Evolutionary conservation across 1,140 invertebrate genomes (phyloP).

Genomic region (Neodiprion fabricii): DNA sequence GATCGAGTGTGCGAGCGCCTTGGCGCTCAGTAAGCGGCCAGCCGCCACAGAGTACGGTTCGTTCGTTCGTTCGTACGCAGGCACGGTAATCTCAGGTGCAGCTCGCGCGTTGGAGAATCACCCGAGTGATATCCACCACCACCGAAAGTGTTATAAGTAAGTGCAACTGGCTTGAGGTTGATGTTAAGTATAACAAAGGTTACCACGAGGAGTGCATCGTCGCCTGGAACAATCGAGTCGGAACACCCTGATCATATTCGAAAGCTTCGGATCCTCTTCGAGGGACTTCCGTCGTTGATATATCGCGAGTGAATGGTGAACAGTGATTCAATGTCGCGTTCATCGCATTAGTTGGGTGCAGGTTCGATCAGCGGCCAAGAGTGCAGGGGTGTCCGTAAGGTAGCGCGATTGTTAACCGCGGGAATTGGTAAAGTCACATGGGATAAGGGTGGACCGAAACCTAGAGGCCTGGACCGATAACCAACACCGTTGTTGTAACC

Average conservation of each 20-base stretch:
- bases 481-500: no score
- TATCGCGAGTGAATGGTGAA: neutral
- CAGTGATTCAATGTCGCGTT: neutral
- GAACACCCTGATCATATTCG: no score
- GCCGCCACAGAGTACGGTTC: slow-evolving; percentile 46
- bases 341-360: slow-evolving; percentile 18
- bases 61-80: slow-evolving; percentile 15
- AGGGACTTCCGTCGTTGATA: neutral
- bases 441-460: no score
- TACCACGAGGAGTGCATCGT: no score
- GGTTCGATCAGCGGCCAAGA: neutral
- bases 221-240: no score
- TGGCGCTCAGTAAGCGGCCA: slow-evolving; percentile 56
- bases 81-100: neutral
- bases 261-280: no score
- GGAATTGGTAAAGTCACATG: no score
- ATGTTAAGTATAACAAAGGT: neutral
- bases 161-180: neutral
- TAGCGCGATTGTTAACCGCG: no score
- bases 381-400: no score
- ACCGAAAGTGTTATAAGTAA: neutral
- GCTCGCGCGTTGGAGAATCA: neutral
- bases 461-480: no score
- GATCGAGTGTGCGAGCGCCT: slow-evolving; percentile 22
- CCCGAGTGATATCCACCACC: neutral